Evolutionary conservation across 53 echinoderm and acorn worm species (phyloP).

Genomic region (Crossaster papposus): DNA sequence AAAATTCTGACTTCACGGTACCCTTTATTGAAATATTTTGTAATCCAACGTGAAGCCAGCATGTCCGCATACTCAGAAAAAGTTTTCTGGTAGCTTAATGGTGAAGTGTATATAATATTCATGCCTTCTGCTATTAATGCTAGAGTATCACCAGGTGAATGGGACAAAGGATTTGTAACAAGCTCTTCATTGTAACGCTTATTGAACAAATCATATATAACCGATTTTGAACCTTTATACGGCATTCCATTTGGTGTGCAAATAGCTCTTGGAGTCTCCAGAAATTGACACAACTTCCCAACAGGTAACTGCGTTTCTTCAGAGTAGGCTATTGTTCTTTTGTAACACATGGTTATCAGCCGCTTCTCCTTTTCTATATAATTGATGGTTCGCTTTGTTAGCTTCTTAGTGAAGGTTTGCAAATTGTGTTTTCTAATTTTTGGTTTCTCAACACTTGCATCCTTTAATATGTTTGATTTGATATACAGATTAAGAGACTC

Average conservation of each 20-base stretch:
- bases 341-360: constrained; percentile 51
- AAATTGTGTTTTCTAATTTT: constrained; percentile 5
- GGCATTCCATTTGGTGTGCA: constrained; percentile 34
- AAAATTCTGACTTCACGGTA: constrained; percentile 34
- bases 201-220: constrained; percentile 47
- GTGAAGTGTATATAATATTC: constrained; percentile 57
- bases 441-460: constrained; percentile 43
- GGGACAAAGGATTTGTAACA: not conserved
- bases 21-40: not conserved
- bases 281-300: constrained; percentile 24
- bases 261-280: constrained; percentile 44
- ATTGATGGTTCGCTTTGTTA: not conserved
- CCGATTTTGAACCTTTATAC: constrained; percentile 41
- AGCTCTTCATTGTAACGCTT: constrained; percentile 23
- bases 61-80: constrained; percentile 55
- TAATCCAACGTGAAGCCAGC: constrained; percentile 42
- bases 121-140: constrained; percentile 54
- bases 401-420: constrained; percentile 39
- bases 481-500: constrained; percentile 16
- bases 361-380: constrained; percentile 50
- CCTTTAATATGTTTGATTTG: constrained; percentile 33
- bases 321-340: constrained; percentile 40
- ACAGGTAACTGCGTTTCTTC: constrained; percentile 15
- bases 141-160: not conserved
- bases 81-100: constrained; percentile 16